A percentile compares a stretch with the other conserved stretches of the same genome.
Conservation (phyloP, 1,140 invertebrate genomes). For the Copidosoma floridanum region DNA sequence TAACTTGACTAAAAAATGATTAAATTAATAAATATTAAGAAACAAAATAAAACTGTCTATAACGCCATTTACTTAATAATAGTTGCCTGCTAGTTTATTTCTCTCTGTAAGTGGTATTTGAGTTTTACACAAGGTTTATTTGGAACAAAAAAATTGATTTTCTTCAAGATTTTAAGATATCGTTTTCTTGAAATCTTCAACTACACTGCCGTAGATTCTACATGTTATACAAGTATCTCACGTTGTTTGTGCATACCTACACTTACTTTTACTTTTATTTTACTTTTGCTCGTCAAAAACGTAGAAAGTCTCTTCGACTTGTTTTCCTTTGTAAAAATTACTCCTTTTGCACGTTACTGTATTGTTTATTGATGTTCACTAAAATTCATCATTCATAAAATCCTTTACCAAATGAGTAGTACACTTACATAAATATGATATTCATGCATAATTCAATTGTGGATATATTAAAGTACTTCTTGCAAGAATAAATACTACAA, state of each 20-base stretch:
- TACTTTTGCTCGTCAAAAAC: slow-evolving; percentile 23
- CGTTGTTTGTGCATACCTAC: slow-evolving; percentile 1
- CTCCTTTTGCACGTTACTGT: slow-evolving; percentile 14
- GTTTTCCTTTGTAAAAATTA: slow-evolving; percentile 10
- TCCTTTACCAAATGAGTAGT: slow-evolving; percentile 14
- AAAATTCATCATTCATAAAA: neutral
- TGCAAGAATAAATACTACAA: too few relatives aligned
- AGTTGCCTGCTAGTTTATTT: slow-evolving; percentile 15
- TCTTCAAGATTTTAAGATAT: slow-evolving; percentile 28
- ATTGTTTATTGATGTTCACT: slow-evolving; percentile 2
- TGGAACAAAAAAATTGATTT: slow-evolving; percentile 24
- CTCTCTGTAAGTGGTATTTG: slow-evolving; percentile 8
- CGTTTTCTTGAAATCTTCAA: slow-evolving; percentile 26
- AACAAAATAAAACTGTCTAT: too few relatives aligned
- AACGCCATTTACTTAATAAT: slow-evolving; percentile 13
- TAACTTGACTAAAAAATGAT: too few relatives aligned
- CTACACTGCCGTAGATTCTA: slow-evolving; percentile 12
- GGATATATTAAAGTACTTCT: too few relatives aligned
- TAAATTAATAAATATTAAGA: too few relatives aligned
- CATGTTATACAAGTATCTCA: slow-evolving; percentile 7
- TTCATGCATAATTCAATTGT: too few relatives aligned
- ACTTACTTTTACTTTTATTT: too few relatives aligned
- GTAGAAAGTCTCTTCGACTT: slow-evolving; percentile 13
- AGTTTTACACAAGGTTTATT: too few relatives aligned
- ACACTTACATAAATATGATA: too few relatives aligned